phyloP scores from a whole-genome alignment of 2,797 vertebrate species.

The Diglossa cyanea region DNA sequence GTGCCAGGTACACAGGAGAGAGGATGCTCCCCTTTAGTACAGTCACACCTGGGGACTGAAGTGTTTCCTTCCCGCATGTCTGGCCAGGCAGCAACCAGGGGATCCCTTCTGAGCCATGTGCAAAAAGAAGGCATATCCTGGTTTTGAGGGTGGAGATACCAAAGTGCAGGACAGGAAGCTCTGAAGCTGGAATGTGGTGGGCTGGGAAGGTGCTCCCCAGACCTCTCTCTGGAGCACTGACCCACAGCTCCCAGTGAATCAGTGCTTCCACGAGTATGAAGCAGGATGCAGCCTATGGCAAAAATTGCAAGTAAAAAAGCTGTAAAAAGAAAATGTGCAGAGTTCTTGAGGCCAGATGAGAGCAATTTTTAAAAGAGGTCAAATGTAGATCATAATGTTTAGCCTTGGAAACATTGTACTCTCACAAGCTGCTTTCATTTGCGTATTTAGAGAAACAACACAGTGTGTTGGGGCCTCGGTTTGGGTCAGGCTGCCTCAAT shows the following conservation, averaged over 20 bases:
- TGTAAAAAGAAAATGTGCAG: background rate
- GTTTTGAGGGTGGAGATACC: background rate
- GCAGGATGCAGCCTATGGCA: background rate
- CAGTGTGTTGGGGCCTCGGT: background rate
- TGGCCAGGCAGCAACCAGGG: background rate
- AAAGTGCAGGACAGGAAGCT: background rate
- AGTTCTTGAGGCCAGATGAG: background rate
- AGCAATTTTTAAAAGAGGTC: background rate
- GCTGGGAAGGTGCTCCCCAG: background rate
- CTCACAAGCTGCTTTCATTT: background rate
- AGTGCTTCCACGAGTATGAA: background rate
- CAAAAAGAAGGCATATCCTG: background rate
- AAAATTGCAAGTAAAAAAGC: background rate
- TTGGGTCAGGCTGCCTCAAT: background rate
- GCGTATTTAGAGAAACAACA: rapidly evolving
- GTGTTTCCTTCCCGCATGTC: background rate
- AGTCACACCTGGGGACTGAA: background rate
- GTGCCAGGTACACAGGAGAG: background rate
- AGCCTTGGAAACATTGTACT: background rate
- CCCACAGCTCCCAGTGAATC: background rate
- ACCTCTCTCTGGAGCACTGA: background rate
- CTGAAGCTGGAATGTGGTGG: background rate
- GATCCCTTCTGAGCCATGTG: background rate
- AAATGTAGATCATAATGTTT: background rate
- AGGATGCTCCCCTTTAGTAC: background rate